Conservation (phyloP, 2,888 invertebrate species). For the Leptopilina drosophilae region DNA sequence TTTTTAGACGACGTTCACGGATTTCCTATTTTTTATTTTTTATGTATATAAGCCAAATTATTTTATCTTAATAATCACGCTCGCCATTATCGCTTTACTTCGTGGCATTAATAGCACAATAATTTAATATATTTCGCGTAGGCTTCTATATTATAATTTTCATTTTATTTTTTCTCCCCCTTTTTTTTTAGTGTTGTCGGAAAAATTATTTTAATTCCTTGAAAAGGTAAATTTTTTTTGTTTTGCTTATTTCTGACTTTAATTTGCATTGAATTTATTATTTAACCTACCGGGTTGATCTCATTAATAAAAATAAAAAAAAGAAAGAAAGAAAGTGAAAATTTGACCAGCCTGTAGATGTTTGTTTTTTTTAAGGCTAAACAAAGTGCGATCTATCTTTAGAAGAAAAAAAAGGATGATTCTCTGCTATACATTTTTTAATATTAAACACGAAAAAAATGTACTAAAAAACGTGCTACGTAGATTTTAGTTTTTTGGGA, state of each 20-base stretch:
- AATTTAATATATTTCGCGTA: slow-evolving; percentile 41
- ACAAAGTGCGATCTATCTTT: slow-evolving; percentile 28
- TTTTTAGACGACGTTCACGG: slow-evolving; percentile 31
- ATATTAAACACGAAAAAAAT: slow-evolving; percentile 17
- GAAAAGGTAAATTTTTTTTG: slow-evolving; percentile 3
- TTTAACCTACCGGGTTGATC: background rate
- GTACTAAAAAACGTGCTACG: slow-evolving; percentile 26
- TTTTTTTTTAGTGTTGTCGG: slow-evolving; percentile 19
- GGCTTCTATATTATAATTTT: slow-evolving; percentile 32
- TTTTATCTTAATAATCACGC: slow-evolving; percentile 29
- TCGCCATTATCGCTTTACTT: slow-evolving; percentile 39
- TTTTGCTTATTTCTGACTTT: background rate
- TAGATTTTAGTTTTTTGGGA: slow-evolving; percentile 35
- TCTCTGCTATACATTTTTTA: slow-evolving; percentile 24
- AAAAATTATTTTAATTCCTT: slow-evolving; percentile 34
- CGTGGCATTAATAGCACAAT: slow-evolving; percentile 39
- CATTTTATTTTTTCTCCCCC: slow-evolving; percentile 42
- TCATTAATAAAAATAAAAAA: background rate
- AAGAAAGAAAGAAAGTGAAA: background rate
- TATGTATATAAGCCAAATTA: slow-evolving; percentile 40
- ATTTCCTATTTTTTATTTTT: slow-evolving; percentile 36
- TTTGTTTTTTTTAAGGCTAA: background rate
- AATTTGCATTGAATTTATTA: background rate
- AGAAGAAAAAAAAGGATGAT: background rate
- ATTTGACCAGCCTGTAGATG: slow-evolving; percentile 6